Base-by-base conservation (phyloP, 2,113 vertebrate genomes). In the Entosphenus tridentatus region DNA sequence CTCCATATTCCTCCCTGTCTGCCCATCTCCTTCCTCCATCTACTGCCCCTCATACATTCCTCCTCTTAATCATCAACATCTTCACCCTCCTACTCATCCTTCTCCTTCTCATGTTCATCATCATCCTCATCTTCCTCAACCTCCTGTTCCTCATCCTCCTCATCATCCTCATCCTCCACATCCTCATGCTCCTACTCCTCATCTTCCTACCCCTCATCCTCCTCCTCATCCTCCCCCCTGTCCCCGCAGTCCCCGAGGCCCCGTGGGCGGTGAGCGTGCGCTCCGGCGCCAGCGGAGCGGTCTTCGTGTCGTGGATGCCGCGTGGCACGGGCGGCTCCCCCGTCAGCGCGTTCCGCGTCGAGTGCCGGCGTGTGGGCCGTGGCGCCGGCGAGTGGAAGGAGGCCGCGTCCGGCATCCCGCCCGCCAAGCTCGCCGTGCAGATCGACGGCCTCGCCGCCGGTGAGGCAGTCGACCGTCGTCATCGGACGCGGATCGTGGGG, bases 261-360 rank as follows among this genome's bases (percentile, higher is more conserved):
- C 93, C 93, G 0, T 91, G 96, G 73, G 81, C 89, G 1, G 91
- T 91, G 8, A 96, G 89, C 0, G 82, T 98, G 74, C 95, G 89
- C 68, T 87, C 81, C 56, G 93, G 87, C 0, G 91, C 91, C 0
- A 89, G 95, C 18, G 95, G 85, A 0, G 95, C 93, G 0, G 89
- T 88, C n/a, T 96, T 89, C 0, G 91, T 98, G 76, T 88, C 87
- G 0, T 98, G 93, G 93, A 89, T 98, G 56, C 93, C 93, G 1
- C 83, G 93, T 9, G 91, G 90, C 1, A 98, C 95, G 0, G 93
- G 93, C 0, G 93, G 93, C 14, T 96, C 90, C 69, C 93, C 93
- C 2, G 88, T 98, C 75, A 91, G 88, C 0, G 87, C 90, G 8
- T 98, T 96, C 74, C 88, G 91, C 0, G 91, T 98, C 2, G 89